Percentiles rank a stretch among this genome's conserved stretches.
These are phyloP conservation scores for Polydrusus pterygomalis DNA, from an alignment of 2,888 invertebrate genomes.

Conservation along the genomic window DNA sequence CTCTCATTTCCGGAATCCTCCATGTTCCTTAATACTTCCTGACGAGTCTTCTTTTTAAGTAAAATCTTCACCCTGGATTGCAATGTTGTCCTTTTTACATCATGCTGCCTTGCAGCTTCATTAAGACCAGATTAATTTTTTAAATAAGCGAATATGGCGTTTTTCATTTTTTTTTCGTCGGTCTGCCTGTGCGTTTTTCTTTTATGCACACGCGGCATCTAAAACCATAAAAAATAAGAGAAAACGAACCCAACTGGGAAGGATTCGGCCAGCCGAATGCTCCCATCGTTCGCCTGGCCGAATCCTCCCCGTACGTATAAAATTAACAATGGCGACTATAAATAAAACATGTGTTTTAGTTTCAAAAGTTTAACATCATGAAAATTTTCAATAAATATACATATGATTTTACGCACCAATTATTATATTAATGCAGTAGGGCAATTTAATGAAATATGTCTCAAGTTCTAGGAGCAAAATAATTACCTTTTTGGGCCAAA, in stretches of 20 bases:
- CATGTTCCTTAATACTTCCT: constrained; percentile 12
- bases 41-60: neutral
- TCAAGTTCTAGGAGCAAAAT: no score
- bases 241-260: neutral
- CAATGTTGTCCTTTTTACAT: constrained; percentile 27
- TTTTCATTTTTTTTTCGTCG: constrained; percentile 25
- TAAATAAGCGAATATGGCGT: constrained; percentile 30
- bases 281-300: neutral
- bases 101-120: constrained; percentile 8
- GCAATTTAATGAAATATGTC: no score
- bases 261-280: neutral
- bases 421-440: no score
- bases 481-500: no score
- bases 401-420: no score
- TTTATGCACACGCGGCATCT: constrained; percentile 20
- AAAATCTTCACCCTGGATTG: constrained; percentile 26
- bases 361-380: no score
- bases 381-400: no score
- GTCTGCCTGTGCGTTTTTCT: constrained; percentile 16
- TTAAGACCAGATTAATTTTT: constrained; percentile 21
- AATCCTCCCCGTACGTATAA: neutral
- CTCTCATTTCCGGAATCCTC: constrained; percentile 16
- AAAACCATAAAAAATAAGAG: no score
- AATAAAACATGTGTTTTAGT: no score
- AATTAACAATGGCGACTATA: no score